These are phyloP conservation scores for Zonitis immaculata DNA, from an alignment of 2,888 invertebrate species.

Conservation along the genomic window DNA sequence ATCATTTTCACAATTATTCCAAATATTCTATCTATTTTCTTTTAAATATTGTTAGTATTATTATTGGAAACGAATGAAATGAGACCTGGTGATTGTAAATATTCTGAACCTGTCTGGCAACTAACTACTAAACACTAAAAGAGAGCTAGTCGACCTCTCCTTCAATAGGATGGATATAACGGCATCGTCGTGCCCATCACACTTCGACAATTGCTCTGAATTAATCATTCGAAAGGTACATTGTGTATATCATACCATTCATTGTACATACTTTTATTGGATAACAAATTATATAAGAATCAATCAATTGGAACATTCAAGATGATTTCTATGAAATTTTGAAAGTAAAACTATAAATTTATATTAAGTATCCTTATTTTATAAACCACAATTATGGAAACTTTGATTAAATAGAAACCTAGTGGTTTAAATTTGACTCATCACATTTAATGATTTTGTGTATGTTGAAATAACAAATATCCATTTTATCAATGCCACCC, in stretches of 20 bases:
- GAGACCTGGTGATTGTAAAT: constrained; percentile 17
- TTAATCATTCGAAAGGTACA: constrained; percentile 21
- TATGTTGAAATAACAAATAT: too few relatives aligned
- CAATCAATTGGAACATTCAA: too few relatives aligned
- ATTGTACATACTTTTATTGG: too few relatives aligned
- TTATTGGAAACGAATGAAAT: neutral
- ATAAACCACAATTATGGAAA: too few relatives aligned
- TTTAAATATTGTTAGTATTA: neutral
- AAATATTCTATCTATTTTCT: constrained; percentile 13
- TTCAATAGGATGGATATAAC: constrained; percentile 28
- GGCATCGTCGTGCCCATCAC: constrained; percentile 25
- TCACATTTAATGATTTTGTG: too few relatives aligned
- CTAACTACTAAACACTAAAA: constrained; percentile 23
- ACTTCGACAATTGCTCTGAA: constrained; percentile 24
- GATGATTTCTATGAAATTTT: too few relatives aligned
- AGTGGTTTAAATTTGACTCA: neutral
- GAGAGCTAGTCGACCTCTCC: constrained; percentile 5
- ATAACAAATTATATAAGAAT: too few relatives aligned
- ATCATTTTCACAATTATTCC: constrained; percentile 13
- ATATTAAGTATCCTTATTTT: too few relatives aligned
- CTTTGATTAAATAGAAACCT: too few relatives aligned
- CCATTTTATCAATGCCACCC: too few relatives aligned
- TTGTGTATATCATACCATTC: neutral
- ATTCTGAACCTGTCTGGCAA: constrained; percentile 34
- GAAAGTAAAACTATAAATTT: neutral